Evolutionary conservation across 53 echinoderm and acorn worm genomes (phyloP), one percentile per base, ranked within the genome.

Genomic region (Henricia sp.): DNA sequence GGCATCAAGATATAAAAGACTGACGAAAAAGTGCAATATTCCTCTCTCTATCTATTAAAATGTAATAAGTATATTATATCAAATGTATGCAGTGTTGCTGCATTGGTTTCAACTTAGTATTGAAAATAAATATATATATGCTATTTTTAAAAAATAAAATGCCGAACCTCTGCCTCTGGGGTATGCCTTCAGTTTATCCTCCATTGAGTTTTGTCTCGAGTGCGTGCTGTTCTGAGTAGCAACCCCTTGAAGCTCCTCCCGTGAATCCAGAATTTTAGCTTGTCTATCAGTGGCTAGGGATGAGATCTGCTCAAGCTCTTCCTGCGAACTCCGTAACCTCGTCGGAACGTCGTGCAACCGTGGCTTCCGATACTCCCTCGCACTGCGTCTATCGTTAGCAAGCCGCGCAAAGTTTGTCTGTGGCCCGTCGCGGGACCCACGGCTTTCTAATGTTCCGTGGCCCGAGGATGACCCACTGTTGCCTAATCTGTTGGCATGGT

Each of bases 341-440:
- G 63, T 74, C 48, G 87, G 83, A 30, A 67, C 53, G 27, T 92
- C 68, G 16, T 78, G 77, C 2, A 90, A 77, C 40, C 84, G 56
- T 0, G 77, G 76, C 24, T 44, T 50, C 57, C 87, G 70, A 46
- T 84, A 70, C 68, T 95, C 95, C 58, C 95, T 68, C 24, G 87
- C 92, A 29, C 95, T 95, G 66, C 95, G 66, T 72, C 95, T 86
- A 67, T 90, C 95, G 46, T 91, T 83, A 1, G 90, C 95, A 65
- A 95, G 52, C 75, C 95, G 80, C 83, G 88, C 73, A 32, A 95
- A 86, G 14, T 90, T 84, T 16, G 71, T 54, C 46, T 95, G 90
- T 0, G 74, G 66, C 1, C 84, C 41, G 14, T 92, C 92, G 2
- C 85, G 72, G 20, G 92, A 92, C 13, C 57, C 14, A 35, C 92